Base-by-base conservation (phyloP, 2,113 vertebrate species). In the Podarcis muralis region DNA sequence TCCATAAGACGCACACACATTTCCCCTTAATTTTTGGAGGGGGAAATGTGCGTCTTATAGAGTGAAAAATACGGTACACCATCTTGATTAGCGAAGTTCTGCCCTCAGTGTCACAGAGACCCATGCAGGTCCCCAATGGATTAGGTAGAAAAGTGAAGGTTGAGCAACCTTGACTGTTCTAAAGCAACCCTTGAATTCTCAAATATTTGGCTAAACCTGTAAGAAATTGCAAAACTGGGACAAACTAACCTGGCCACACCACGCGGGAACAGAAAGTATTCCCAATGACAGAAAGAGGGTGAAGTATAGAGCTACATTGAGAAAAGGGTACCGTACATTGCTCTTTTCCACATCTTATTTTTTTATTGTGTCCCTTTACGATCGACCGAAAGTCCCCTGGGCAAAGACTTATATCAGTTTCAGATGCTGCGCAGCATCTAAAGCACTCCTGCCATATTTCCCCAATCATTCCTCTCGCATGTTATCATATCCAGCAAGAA, bases 121-220 rank as follows among this genome's bases (percentile, higher is more conserved):
- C 66, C 32, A 27, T 40, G 62, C 11, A 83, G 66, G 66, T 43
- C 23, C 66, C 62, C 62, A 30, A 5, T 83, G 77, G 13, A 53
- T 78, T 12, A 53, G 20, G 3, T 79, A 15, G 68, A 83, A 83
- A 68, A 15, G 23, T 35, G 23, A 68, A 16, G 25, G 23, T 23
- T 68, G 23, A 37, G 23, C 66, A 66, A 13, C 6, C 22, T 66
- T 66, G 32, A n/a, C 59, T 37, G 23, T 82, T 66, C 81, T 30
- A 40, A 27, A 83, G 20, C 11, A 53, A 66, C 62, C 62, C 35
- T 37, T 43, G 11, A 20, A n/a, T 69, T 20, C 40, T 83, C 82
- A 83, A 83, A 71, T 83, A 83, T 83, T 83, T 83, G 82, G 48
- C 37, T 71, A 32, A 69, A 27, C 66, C 27, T 69, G 82, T 30